Evolutionary conservation across 2,113 vertebrate species (phyloP).

Genomic region (Lota lota): DNA sequence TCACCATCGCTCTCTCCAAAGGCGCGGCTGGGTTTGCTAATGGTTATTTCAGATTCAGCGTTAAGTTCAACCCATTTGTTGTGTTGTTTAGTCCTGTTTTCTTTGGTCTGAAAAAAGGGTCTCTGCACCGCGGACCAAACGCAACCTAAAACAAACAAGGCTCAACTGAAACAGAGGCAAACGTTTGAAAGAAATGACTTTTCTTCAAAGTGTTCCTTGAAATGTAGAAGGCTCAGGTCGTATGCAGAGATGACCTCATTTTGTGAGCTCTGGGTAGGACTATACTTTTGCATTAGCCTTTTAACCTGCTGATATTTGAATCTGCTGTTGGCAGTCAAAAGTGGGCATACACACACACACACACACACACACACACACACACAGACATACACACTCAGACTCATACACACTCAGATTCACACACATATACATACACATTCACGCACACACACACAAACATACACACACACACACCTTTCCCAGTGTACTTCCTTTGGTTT

Average conservation of each 20-base stretch:
- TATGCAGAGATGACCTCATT: conserved; percentile 32
- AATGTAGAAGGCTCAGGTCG: conserved; percentile 27
- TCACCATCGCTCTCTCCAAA: neutral
- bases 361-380: neutral
- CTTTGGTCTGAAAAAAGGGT: neutral
- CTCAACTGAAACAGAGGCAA: neutral
- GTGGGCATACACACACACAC: neutral
- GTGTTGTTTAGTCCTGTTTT: neutral
- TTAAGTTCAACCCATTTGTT: neutral
- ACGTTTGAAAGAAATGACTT: neutral
- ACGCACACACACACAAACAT: neutral
- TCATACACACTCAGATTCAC: neutral
- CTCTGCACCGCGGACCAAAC: neutral
- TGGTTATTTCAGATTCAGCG: conserved; percentile 6
- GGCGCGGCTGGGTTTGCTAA: neutral
- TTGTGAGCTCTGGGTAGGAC: conserved; percentile 21
- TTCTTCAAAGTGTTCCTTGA: conserved; percentile 14
- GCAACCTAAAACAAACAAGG: neutral
- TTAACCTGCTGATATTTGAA: conserved; percentile 42
- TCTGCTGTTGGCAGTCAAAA: conserved; percentile 29
- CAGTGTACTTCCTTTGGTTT: no score
- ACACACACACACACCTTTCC: neutral
- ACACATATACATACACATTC: neutral
- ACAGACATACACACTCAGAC: neutral
- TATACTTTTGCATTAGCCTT: conserved; percentile 41